Evolutionary conservation across 30 jellyfish, hydroid and myxozoan species (phyloP).

Genomic region (Hydra vulgaris): DNA sequence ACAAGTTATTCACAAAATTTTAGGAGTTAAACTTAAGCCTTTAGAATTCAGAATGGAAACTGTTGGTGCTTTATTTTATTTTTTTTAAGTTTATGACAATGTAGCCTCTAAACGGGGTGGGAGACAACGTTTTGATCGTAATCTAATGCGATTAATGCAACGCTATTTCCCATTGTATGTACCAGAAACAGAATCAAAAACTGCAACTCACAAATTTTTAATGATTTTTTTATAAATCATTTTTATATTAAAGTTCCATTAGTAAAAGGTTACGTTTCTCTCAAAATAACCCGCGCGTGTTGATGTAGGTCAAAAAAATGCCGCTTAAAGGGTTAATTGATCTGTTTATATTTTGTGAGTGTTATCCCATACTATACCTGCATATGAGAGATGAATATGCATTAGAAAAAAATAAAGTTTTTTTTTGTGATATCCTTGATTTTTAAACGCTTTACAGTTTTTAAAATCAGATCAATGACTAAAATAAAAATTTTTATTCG

Average conservation of each 20-base stretch:
- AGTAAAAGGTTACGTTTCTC: background rate
- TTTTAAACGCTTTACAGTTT: too few relatives aligned
- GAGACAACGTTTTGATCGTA: background rate
- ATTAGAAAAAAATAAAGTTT: too few relatives aligned
- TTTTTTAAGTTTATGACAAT: background rate
- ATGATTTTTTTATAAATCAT: background rate
- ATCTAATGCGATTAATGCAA: too few relatives aligned
- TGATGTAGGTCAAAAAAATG: background rate
- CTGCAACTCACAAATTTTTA: background rate
- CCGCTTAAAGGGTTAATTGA: constrained; percentile 3
- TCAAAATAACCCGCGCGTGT: background rate
- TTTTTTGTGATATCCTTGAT: too few relatives aligned
- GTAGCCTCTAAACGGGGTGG: background rate
- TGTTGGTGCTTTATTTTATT: background rate
- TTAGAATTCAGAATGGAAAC: background rate
- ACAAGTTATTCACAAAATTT: too few relatives aligned
- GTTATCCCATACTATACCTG: too few relatives aligned
- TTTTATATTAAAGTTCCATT: background rate
- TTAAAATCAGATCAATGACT: too few relatives aligned
- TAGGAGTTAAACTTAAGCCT: too few relatives aligned
- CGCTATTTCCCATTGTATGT: background rate
- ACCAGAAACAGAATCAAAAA: background rate
- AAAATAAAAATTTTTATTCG: too few relatives aligned
- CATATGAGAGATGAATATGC: too few relatives aligned
- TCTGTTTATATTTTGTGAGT: too few relatives aligned